phyloP scores from a whole-genome alignment of 2,888 invertebrate genomes.

The Carabus problematicus region DNA sequence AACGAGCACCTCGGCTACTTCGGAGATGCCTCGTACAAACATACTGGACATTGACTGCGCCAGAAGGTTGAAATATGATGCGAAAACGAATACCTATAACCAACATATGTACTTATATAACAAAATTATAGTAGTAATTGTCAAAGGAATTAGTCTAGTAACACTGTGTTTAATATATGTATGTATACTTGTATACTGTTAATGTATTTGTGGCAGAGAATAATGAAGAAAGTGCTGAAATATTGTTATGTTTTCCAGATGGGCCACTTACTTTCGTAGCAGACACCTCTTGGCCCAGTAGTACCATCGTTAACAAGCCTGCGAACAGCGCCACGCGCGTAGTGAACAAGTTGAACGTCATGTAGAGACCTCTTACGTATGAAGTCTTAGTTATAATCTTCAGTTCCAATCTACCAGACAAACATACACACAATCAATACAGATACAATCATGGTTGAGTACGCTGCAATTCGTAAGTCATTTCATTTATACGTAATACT shows the following conservation, averaged over 20 bases:
- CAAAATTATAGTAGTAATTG: not conserved
- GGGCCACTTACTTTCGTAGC: slow-evolving; percentile 69
- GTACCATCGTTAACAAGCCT: slow-evolving; percentile 73
- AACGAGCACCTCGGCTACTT: slow-evolving; percentile 60
- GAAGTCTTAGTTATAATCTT: slow-evolving; percentile 68
- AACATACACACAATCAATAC: too few relatives aligned
- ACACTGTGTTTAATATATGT: too few relatives aligned
- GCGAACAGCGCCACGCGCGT: slow-evolving; percentile 80
- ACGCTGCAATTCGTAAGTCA: too few relatives aligned
- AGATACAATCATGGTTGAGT: too few relatives aligned
- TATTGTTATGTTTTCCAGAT: not conserved
- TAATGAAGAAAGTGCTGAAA: not conserved
- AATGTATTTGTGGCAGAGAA: too few relatives aligned
- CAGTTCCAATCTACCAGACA: slow-evolving; percentile 61
- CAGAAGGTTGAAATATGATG: slow-evolving; percentile 64
- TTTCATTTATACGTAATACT: too few relatives aligned
- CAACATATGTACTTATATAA: not conserved
- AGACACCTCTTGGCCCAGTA: slow-evolving; percentile 71
- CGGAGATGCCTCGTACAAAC: slow-evolving; percentile 62
- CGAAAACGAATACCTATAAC: slow-evolving; percentile 63
- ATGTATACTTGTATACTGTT: too few relatives aligned
- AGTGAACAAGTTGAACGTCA: slow-evolving; percentile 82
- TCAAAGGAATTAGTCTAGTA: too few relatives aligned
- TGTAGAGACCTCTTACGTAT: slow-evolving; percentile 70
- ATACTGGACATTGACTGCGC: slow-evolving; percentile 66